Percentiles rank a stretch among this genome's conserved stretches.
Conservation (phyloP, 1,140 invertebrate species). For the Drosophila athabasca region DNA sequence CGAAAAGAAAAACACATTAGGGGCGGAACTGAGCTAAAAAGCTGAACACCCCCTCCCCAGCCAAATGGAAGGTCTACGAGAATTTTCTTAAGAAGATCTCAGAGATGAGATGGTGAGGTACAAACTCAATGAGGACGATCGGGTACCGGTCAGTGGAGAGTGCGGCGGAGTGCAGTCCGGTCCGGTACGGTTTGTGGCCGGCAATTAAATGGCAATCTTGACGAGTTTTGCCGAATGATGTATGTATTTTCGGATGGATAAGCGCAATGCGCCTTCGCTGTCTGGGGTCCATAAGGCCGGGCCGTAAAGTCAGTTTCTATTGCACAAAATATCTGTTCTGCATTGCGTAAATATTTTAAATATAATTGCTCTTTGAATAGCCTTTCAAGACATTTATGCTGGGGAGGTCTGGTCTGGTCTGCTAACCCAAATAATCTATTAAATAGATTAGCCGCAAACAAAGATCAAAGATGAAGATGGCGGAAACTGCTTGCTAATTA, state of each 20-base stretch:
- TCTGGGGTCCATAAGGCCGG: background rate
- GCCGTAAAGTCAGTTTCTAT: constrained; percentile 8
- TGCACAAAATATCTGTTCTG: constrained; percentile 38
- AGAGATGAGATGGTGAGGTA: constrained; percentile 5
- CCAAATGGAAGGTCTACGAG: constrained; percentile 32
- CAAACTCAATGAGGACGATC: background rate
- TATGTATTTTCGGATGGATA: constrained; percentile 32
- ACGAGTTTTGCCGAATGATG: constrained; percentile 5
- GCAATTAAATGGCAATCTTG: constrained; percentile 44
- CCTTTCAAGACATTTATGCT: constrained; percentile 40
- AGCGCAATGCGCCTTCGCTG: too few relatives aligned
- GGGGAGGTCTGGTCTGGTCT: constrained; percentile 2
- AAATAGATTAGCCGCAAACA: constrained; percentile 23
- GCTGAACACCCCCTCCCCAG: constrained; percentile 13
- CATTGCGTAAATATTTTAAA: constrained; percentile 38
- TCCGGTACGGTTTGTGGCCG: constrained; percentile 7
- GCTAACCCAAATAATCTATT: constrained; percentile 35
- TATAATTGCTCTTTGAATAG: constrained; percentile 34
- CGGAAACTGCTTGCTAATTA: constrained; percentile 31
- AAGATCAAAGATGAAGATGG: constrained; percentile 34
- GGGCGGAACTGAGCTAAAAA: constrained; percentile 28
- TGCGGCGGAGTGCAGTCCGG: too few relatives aligned
- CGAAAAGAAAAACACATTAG: constrained; percentile 50
- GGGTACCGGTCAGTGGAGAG: constrained; percentile 4
- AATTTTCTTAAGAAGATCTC: constrained; percentile 26